Conservation (phyloP, 1,140 invertebrate species). For the Brachionus paranguensis region DNA sequence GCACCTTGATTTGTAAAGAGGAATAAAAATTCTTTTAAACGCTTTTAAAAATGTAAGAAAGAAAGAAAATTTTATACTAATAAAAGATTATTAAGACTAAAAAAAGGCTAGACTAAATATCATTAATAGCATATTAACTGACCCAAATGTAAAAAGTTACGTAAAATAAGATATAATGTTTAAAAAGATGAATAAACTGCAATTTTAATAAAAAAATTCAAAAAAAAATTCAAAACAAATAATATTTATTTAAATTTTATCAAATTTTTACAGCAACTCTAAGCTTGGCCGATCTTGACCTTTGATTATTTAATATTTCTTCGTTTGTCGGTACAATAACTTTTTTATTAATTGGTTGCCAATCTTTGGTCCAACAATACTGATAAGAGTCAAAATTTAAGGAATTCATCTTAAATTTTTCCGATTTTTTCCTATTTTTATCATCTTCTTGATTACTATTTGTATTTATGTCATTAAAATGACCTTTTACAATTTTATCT, state of each 20-base stretch:
- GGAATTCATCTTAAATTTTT: constrained; percentile 25
- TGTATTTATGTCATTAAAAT: constrained; percentile 66
- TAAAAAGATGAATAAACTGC: too few species aligned
- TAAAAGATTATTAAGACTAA: too few species aligned
- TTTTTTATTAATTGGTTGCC: constrained; percentile 73
- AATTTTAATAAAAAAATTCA: background rate
- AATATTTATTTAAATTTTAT: background rate
- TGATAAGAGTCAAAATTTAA: constrained; percentile 59
- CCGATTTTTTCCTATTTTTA: background rate
- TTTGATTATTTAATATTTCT: constrained; percentile 72
- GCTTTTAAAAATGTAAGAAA: too few species aligned
- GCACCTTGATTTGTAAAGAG: too few species aligned
- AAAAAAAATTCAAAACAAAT: background rate
- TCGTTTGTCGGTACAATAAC: constrained; percentile 66
- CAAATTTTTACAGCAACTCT: constrained; percentile 50
- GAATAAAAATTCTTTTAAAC: too few species aligned
- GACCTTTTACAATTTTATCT: constrained; percentile 86
- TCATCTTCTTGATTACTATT: background rate
- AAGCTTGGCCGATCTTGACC: constrained; percentile 78
- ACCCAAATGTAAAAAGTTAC: too few species aligned
- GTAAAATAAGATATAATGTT: too few species aligned
- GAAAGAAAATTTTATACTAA: too few species aligned
- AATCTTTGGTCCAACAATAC: constrained; percentile 64
- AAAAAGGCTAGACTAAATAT: too few species aligned
- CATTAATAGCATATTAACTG: too few species aligned